Conservation (phyloP, 1,140 invertebrate genomes). For the Halictus rubicundus region DNA sequence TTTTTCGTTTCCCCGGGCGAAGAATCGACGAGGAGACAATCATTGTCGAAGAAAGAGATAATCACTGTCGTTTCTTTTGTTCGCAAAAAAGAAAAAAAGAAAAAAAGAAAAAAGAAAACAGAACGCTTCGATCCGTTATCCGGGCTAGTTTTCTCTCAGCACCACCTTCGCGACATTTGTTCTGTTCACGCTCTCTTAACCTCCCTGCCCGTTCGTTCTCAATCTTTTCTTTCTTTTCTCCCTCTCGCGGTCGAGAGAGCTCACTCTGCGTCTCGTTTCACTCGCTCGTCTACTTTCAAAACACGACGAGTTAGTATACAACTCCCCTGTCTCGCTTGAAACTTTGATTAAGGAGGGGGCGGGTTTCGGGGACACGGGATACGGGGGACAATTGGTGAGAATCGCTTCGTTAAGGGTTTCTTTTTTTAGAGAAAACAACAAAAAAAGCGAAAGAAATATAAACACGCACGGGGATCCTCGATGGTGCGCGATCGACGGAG, state of each 20-base stretch:
- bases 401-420: constrained; percentile 36
- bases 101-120: no score
- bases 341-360: constrained; percentile 43
- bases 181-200: constrained; percentile 2
- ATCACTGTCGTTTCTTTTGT: constrained; percentile 8
- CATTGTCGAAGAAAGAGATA: background rate
- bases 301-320: constrained; percentile 64
- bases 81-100: no score
- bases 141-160: constrained; percentile 43
- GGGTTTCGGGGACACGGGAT: background rate
- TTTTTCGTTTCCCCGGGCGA: background rate
- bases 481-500: constrained; percentile 29
- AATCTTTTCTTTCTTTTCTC: background rate
- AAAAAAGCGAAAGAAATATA: constrained; percentile 51
- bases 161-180: constrained; percentile 69
- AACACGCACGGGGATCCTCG: constrained; percentile 31
- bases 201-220: background rate
- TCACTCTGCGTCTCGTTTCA: constrained; percentile 59
- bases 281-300: constrained; percentile 64
- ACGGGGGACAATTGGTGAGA: background rate
- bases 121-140: constrained; percentile 1
- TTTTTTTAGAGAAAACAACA: constrained; percentile 44
- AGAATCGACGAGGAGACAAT: background rate
- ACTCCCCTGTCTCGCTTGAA: constrained; percentile 50
- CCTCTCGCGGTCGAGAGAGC: background rate